Base-by-base conservation (phyloP, 2,113 vertebrate species). In the Stictonetta naevosa region DNA sequence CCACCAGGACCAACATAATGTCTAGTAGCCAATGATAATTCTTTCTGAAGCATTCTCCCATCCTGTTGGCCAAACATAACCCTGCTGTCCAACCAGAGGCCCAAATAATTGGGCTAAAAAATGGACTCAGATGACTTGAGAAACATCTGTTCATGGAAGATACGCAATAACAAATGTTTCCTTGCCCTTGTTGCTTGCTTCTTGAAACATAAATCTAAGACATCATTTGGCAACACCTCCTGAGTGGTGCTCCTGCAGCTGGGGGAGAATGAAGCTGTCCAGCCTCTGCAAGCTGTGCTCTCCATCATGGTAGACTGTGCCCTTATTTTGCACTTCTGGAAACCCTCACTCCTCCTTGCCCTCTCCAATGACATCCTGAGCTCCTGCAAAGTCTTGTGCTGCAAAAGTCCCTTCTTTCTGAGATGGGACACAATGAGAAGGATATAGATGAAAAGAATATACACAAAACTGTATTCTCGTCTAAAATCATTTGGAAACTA, bases 271-370 rank as follows among this genome's bases (percentile, higher is more conserved):
- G n/a, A 87, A 79, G 40, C 31, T 2, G 0, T 69, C 6, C 50
- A 74, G 19, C 55, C n/a, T 80, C 50, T 90, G 19, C 4, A 3
- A 72, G 38, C 42, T 56, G 25, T 81, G 56, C 23, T 91, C 26
- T 78, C 26, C 23, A 21, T 88, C 6, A 9, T 13, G 18, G 53
- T 18, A 26, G 13, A 4, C 4, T 2, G 1, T 3, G 1, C 53
- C 22, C 33, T 82, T 84, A 77, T 62, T 77, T 66, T 71, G 31
- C 3, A 2, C 31, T 83, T 83, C 33, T 68, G 52, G 56, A 59
- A 71, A 59, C 2, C 3, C 16, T 81, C 0, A 0, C 25, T 62
- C 36, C n/a, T 74, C 55, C 73, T 73, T 50, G 46, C 67, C 52
- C 40, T 88, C 55, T 69, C 44, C 44, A 60, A 15, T 34, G 29